Evolutionary conservation across 1,140 invertebrate species (phyloP).

Genomic region (Caenorhabditis latens): DNA sequence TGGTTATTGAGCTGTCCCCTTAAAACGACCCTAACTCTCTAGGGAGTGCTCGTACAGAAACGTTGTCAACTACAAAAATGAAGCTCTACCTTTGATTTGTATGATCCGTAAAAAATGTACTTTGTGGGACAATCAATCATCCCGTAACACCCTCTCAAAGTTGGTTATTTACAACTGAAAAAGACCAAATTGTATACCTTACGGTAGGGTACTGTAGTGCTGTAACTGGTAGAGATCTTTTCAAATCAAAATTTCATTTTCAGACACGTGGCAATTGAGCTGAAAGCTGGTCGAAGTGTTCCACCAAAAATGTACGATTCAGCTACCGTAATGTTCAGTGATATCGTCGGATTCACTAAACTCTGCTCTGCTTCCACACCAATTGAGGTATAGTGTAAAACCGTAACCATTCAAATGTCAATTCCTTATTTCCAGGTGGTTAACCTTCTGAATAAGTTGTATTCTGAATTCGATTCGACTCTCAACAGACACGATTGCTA

Average conservation of each 20-base stretch:
- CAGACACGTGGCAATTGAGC: conserved; percentile 76
- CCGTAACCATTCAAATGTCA: too few relatives aligned
- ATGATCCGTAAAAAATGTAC: too few relatives aligned
- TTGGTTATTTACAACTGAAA: too few relatives aligned
- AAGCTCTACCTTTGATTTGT: too few relatives aligned
- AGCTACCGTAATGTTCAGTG: conserved; percentile 92
- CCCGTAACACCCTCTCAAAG: too few relatives aligned
- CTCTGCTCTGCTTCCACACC: conserved; percentile 70
- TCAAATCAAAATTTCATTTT: conserved; percentile 13
- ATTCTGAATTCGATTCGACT: conserved; percentile 76
- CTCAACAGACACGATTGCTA: conserved; percentile 75
- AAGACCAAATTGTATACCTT: too few relatives aligned
- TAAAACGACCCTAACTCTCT: too few relatives aligned
- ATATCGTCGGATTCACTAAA: conserved; percentile 89
- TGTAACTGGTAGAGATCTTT: conserved; percentile 79
- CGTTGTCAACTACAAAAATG: too few relatives aligned
- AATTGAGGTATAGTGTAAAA: conserved; percentile 65
- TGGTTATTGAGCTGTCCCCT: too few relatives aligned
- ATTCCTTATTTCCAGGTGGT: conserved; percentile 69
- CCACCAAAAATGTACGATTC: conserved; percentile 73
- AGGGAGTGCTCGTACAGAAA: too few relatives aligned
- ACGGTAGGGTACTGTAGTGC: neutral
- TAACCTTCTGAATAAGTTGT: conserved; percentile 77
- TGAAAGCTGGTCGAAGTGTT: conserved; percentile 73
- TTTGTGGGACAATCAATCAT: too few relatives aligned